Percentiles rank a stretch among this genome's conserved stretches.
Evolutionary conservation across 2,797 vertebrate species (phyloP).

Genomic region (Hydrocynus forskahlii): DNA sequence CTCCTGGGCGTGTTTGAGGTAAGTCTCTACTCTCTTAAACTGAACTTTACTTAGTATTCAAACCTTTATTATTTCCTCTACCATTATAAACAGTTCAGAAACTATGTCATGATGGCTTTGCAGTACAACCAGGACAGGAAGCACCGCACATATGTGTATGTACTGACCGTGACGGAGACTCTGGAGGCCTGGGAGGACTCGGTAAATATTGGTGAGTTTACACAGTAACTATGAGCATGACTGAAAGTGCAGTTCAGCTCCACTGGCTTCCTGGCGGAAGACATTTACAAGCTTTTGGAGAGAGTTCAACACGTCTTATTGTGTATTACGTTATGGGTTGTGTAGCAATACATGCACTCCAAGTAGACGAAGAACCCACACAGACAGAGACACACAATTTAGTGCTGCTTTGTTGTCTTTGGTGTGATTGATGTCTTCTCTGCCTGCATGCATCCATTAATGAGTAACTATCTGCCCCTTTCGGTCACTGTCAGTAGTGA

Average conservation of each 20-base stretch:
- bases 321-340: neutral
- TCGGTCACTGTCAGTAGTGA: neutral
- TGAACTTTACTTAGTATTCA: neutral
- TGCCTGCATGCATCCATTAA: slow-evolving; percentile 9
- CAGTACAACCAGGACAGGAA: slow-evolving; percentile 98
- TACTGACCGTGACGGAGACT: slow-evolving; percentile 96
- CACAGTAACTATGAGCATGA: neutral
- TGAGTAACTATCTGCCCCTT: neutral
- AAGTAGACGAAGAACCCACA: neutral
- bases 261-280: neutral
- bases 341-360: neutral
- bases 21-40: slow-evolving; percentile 66
- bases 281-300: neutral
- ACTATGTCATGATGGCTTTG: slow-evolving; percentile 32
- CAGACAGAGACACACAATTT: neutral
- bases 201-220: slow-evolving; percentile 89
- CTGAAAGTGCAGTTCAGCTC: neutral
- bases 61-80: neutral
- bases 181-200: slow-evolving; percentile 98
- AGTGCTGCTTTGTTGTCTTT: neutral
- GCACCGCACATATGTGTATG: slow-evolving; percentile 95
- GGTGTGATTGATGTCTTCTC: slow-evolving; percentile 10
- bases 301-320: neutral
- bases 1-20: slow-evolving; percentile 98
- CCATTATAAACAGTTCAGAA: slow-evolving; percentile 1